Conservation (phyloP, 2,113 vertebrate species). For the Neodon shergylaensis region DNA sequence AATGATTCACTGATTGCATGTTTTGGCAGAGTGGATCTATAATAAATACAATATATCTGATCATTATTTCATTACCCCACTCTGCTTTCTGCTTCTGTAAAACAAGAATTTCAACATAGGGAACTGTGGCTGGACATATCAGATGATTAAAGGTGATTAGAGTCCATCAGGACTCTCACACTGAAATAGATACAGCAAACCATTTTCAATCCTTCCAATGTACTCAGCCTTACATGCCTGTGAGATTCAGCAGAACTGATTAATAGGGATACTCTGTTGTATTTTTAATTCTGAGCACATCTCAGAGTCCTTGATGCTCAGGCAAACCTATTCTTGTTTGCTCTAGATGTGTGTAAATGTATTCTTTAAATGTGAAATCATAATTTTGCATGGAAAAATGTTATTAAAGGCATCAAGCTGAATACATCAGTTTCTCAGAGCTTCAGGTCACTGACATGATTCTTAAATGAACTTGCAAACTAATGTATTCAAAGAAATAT, state of each 20-base stretch:
- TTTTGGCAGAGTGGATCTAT: neutral
- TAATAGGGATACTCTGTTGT: neutral
- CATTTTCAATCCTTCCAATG: neutral
- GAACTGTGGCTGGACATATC: neutral
- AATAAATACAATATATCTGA: neutral
- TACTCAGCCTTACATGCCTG: neutral
- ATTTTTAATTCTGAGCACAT: neutral
- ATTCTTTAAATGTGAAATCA: neutral
- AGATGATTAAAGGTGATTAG: neutral
- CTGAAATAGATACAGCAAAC: neutral
- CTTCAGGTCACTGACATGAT: neutral
- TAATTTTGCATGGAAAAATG: neutral
- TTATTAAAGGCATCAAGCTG: neutral
- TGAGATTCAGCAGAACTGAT: neutral
- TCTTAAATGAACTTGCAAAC: neutral
- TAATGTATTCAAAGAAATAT: neutral
- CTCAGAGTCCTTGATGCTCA: neutral
- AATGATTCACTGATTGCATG: neutral
- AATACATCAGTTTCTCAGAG: neutral
- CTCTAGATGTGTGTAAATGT: neutral
- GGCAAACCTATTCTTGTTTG: neutral
- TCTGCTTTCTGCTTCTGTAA: neutral
- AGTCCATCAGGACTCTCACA: neutral
- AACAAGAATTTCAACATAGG: neutral
- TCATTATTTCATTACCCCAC: neutral